These are phyloP conservation scores for Microplitis deprimator DNA, from an alignment of 2,888 invertebrate species.

Conservation along the genomic window DNA sequence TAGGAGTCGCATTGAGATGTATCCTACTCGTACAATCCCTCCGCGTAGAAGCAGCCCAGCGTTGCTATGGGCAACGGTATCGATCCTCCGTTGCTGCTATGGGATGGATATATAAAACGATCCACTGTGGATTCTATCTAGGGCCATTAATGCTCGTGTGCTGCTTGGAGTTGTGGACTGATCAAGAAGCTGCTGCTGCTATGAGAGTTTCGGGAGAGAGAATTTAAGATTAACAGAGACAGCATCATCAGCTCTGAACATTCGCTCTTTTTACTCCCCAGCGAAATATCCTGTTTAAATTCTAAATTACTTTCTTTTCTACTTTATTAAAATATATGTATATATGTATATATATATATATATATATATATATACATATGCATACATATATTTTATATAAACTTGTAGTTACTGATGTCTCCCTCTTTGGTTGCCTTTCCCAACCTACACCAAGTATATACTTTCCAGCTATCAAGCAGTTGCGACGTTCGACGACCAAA, in stretches of 20 bases:
- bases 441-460: background rate
- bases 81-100: slow-evolving; percentile 60
- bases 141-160: slow-evolving; percentile 51
- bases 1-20: slow-evolving; percentile 48
- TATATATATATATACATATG: no score
- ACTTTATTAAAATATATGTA: slow-evolving; percentile 11
- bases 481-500: slow-evolving; percentile 3
- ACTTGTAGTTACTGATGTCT: background rate
- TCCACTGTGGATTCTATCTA: slow-evolving; percentile 50
- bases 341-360: no score
- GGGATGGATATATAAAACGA: slow-evolving; percentile 52
- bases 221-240: slow-evolving; percentile 3
- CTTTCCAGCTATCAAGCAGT: slow-evolving; percentile 4
- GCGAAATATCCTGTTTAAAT: background rate
- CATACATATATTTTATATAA: background rate
- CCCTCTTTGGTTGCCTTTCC: slow-evolving; percentile 5
- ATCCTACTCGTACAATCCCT: slow-evolving; percentile 36
- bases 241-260: background rate
- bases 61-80: slow-evolving; percentile 68
- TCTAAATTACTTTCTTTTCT: background rate
- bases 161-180: slow-evolving; percentile 43
- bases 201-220: slow-evolving; percentile 27
- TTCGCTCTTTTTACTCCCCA: background rate
- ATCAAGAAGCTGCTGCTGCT: slow-evolving; percentile 23
- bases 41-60: slow-evolving; percentile 50